phyloP scores from a whole-genome alignment of 1,140 invertebrate genomes.

The Bombus impatiens region DNA sequence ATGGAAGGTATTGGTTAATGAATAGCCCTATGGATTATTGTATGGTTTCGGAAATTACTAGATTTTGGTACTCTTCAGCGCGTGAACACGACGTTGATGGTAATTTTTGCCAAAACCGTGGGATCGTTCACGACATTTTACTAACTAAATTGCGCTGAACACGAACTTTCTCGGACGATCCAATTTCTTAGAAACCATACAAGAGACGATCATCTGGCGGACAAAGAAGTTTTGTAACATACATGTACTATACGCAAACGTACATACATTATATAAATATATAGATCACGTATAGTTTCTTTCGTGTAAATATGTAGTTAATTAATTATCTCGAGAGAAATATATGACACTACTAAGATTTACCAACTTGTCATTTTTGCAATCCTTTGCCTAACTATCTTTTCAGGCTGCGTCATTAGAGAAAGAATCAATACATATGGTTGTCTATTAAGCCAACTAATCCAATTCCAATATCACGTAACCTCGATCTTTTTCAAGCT shows the following conservation, averaged over 20 bases:
- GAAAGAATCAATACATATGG: no score
- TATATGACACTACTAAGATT: slow-evolving; percentile 63
- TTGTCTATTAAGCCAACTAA: neutral
- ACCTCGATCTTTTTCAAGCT: neutral
- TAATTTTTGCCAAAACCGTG: neutral
- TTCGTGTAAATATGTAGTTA: slow-evolving; percentile 77
- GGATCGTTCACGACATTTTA: neutral
- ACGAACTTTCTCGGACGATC: neutral
- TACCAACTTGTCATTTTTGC: neutral
- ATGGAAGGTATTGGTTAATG: neutral
- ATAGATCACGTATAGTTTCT: slow-evolving; percentile 47
- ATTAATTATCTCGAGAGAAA: slow-evolving; percentile 67
- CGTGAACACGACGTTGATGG: neutral
- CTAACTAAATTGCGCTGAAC: neutral
- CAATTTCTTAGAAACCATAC: slow-evolving; percentile 18
- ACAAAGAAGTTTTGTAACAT: slow-evolving; percentile 70
- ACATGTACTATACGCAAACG: slow-evolving; percentile 21
- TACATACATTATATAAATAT: slow-evolving; percentile 36
- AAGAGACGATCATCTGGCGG: slow-evolving; percentile 1
- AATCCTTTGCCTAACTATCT: rapidly evolving
- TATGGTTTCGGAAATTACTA: neutral
- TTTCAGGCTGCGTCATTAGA: neutral
- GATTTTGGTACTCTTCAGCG: neutral
- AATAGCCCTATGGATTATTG: neutral
- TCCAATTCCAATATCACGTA: neutral